phyloP scores from a whole-genome alignment of 2,888 invertebrate species.

The Drosophila subquinaria region DNA sequence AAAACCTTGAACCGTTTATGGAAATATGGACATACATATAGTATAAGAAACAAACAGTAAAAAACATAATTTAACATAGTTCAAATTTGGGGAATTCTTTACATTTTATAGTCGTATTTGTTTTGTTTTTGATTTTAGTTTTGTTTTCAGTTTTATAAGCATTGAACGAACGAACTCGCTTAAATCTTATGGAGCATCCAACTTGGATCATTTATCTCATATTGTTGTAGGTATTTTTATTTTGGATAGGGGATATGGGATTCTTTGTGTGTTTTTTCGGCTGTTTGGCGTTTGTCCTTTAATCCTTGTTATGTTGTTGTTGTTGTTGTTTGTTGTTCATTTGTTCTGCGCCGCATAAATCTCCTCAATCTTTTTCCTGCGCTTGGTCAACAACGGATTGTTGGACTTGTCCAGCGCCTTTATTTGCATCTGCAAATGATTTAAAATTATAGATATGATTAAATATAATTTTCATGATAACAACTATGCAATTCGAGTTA shows the following conservation, averaged over 20 bases:
- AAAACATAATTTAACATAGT: slow-evolving; percentile 39
- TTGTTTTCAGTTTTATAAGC: slow-evolving; percentile 1
- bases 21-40: slow-evolving; percentile 48
- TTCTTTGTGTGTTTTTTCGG: not conserved
- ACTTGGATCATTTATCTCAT: slow-evolving; percentile 12
- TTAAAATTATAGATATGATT: too few relatives aligned
- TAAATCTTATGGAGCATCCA: slow-evolving; percentile 13
- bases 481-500: too few relatives aligned
- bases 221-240: not conserved
- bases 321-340: slow-evolving; percentile 29
- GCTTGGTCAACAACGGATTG: slow-evolving; percentile 95
- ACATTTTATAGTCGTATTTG: not conserved
- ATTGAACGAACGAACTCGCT: slow-evolving; percentile 3
- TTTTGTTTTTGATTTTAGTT: not conserved
- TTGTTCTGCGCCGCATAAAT: slow-evolving; percentile 48
- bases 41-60: slow-evolving; percentile 24
- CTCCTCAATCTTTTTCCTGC: slow-evolving; percentile 87
- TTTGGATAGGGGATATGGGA: not conserved
- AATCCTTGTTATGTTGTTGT: slow-evolving; percentile 15
- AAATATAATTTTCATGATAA: too few relatives aligned
- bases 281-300: slow-evolving; percentile 44
- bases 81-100: slow-evolving; percentile 14
- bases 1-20: slow-evolving; percentile 54
- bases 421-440: slow-evolving; percentile 90
- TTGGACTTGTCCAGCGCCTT: slow-evolving; percentile 97